Base-by-base conservation (phyloP, 2,888 invertebrate species). In the Dorcus parallelipipedus region DNA sequence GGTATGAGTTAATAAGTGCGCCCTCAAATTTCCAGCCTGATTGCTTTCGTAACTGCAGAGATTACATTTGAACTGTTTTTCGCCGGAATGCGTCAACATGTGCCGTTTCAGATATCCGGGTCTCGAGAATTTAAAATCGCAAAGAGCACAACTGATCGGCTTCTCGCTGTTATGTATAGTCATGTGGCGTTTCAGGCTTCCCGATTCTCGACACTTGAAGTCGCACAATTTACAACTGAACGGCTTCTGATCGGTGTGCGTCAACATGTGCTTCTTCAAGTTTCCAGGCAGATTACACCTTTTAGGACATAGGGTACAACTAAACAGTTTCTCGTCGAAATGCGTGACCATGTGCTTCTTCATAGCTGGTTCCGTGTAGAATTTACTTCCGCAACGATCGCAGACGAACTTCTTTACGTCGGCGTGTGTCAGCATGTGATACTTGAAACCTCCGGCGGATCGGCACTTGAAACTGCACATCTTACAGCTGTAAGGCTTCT, bases 301-400 rank as follows among this genome's bases (percentile, higher is more conserved):
- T 49, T 68, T 68, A 9, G 62, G 62, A 49, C 69, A 69, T 10
- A 64, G 55, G 23, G 58, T 55, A 40, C 67, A 68, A 57, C 81
- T 80, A 75, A 82, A 81, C 49, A 83, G 68, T 50, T 63, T 60
- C 38, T 64, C 64, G 3, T 67, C 10, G 4, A 53, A 54, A 48
- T 64, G 64, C 6, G 20, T 52, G 9, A 52, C 56, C 41, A 55
- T 52, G 49, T 64, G 64, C 9, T 10, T 42, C n/a, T 23, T 33
- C 20, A 63, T 39, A 20, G 43, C 52, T 1, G 38, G 9, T 17
- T 38, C 43, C n/a, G 71, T 74, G 7, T 76, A 56, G 0, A 76
- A 75, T 9, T 71, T 69, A 52, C 76, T 77, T 68, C 79, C 77
- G 54, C 76, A 73, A 38, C 74, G 73, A 60, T 77, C 74, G 55